Percentiles rank a stretch among this genome's conserved stretches.
Conservation (phyloP, 2,797 vertebrate species). For the Synanceia verrucosa region DNA sequence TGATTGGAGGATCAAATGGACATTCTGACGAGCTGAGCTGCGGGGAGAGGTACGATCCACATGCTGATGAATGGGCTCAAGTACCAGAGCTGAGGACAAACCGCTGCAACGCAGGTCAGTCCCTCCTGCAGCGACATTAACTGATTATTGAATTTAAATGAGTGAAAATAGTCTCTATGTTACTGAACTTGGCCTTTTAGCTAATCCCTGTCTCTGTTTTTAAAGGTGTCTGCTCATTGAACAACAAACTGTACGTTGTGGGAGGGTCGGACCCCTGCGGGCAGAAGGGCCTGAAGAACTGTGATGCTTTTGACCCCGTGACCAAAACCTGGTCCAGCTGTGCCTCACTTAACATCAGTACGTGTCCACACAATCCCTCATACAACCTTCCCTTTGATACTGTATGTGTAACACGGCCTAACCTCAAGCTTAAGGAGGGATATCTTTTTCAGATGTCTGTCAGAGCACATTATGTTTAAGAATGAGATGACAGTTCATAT, state of each 20-base stretch:
- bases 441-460: background rate
- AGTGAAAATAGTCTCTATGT: no score
- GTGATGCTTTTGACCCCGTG: slow-evolving; percentile 95
- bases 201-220: slow-evolving; percentile 9
- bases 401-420: background rate
- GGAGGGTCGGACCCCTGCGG: slow-evolving; percentile 98
- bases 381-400: background rate
- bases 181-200: background rate
- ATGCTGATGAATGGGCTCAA: slow-evolving; percentile 90
- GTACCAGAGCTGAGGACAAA: slow-evolving; percentile 96
- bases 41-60: slow-evolving; percentile 93
- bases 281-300: slow-evolving; percentile 98
- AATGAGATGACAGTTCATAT: background rate
- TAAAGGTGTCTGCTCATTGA: slow-evolving; percentile 93
- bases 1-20: slow-evolving; percentile 97
- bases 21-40: slow-evolving; percentile 97
- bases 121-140: background rate
- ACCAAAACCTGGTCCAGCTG: slow-evolving; percentile 93
- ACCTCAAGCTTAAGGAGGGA: background rate
- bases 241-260: slow-evolving; percentile 93
- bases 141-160: background rate
- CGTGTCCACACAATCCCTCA: slow-evolving; percentile 56
- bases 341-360: slow-evolving; percentile 95
- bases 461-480: background rate
- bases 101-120: slow-evolving; percentile 95